Base-by-base conservation (phyloP, 2,113 vertebrate genomes). In the Narcine bancroftii region DNA sequence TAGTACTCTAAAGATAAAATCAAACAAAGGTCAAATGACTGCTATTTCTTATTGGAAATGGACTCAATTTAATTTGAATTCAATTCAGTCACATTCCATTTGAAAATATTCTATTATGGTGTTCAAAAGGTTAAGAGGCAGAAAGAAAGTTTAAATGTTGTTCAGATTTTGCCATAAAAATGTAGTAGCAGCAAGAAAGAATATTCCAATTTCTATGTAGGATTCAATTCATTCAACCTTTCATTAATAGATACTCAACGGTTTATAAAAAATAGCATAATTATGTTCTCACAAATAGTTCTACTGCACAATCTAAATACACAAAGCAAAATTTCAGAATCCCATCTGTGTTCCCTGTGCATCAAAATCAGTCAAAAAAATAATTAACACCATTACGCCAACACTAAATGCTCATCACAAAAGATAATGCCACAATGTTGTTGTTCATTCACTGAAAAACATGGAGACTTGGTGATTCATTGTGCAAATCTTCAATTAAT, bases 401-500 rank as follows among this genome's bases (percentile, higher is more conserved):
- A 93, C 15, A 92, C 21, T 89, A 0, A 29, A 85, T 93, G 89
- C 60, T 91, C 19, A 89, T 66, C 60, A 89, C 87, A 89, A 92
- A 17, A 24, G 71, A 69, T 69, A 92, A 72, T 45, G 83, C 93
- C 92, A 85, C 85, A 91, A 87, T 76, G 56, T 6, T 2, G 0
- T 89, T 0, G 10, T 79, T 89, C 26, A 5, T 63, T 7, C 65
- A 94, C 0, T 15, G 91, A 94, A 65, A 92, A 93, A 93, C 89
- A 92, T 33, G 3, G 45, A 36, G 26, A 56, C 65, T 7, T 45
- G 56, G 24, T 29, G 53, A 92, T 89, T 56, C 71, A 92, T 36
- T 11, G 73, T 89, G 92, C 92, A 89, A 26, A 92, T 73, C 92
- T 95, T 92, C 92, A 94, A 93, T 93, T 95, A 95, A 94, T 94